Percentiles rank a stretch among this genome's conserved stretches.
These are phyloP conservation scores for Ceyx erithaca DNA, from an alignment of 2,797 vertebrate genomes.

Conservation along the genomic window DNA sequence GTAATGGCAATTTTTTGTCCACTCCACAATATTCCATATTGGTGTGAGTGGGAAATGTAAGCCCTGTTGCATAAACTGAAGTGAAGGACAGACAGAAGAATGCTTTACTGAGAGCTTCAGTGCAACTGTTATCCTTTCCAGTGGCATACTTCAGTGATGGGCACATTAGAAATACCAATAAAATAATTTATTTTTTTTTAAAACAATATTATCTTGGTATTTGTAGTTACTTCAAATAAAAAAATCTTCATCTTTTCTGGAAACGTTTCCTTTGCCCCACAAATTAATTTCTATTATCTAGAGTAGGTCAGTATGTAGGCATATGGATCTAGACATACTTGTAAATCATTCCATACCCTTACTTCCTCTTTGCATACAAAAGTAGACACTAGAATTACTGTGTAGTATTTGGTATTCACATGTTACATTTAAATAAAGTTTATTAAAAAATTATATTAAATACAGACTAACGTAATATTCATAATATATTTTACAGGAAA, in stretches of 20 bases:
- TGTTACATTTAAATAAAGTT: constrained; percentile 82
- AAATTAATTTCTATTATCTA: background rate
- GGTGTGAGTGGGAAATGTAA: background rate
- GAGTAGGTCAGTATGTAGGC: background rate
- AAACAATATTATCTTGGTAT: background rate
- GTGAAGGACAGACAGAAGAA: background rate
- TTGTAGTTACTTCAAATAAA: background rate
- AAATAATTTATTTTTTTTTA: background rate
- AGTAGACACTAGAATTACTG: background rate
- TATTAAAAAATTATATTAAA: constrained; percentile 85
- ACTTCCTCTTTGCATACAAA: background rate
- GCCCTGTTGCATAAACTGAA: constrained; percentile 19
- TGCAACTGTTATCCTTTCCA: constrained; percentile 35
- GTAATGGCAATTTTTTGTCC: background rate
- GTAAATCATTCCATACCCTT: constrained; percentile 3
- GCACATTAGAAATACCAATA: background rate
- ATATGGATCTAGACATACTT: background rate
- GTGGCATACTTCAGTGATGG: constrained; percentile 35
- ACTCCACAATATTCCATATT: background rate
- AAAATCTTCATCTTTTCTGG: background rate
- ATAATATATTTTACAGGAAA: constrained; percentile 66
- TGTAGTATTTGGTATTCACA: constrained; percentile 59
- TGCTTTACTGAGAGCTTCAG: constrained; percentile 34
- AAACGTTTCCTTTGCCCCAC: background rate
- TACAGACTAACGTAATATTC: constrained; percentile 80